These are phyloP conservation scores for Pachypeltis micranthus DNA, from an alignment of 1,140 invertebrate species.

Conservation along the genomic window DNA sequence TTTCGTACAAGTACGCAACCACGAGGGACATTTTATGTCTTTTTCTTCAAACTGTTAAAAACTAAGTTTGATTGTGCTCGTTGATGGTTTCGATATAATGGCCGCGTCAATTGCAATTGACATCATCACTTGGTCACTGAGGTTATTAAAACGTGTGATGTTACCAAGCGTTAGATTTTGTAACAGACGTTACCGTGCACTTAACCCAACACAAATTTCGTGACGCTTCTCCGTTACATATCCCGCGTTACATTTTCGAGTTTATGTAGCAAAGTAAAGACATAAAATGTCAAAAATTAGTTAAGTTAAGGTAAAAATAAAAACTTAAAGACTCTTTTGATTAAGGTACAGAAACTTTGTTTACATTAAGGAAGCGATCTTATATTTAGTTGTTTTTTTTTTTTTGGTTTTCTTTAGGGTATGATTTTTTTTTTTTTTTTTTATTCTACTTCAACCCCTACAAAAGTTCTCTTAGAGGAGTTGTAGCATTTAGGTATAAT, in stretches of 20 bases:
- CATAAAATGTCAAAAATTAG: neutral
- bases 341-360: neutral
- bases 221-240: neutral
- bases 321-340: neutral
- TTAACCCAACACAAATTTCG: neutral
- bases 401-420: neutral
- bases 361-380: neutral
- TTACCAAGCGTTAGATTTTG: neutral
- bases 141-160: neutral
- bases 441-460: neutral
- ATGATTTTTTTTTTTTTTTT: neutral
- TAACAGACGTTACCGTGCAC: too few species aligned
- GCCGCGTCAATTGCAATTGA: neutral
- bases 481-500: too few species aligned
- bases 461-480: too few species aligned
- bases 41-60: neutral
- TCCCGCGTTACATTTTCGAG: too few species aligned
- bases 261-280: neutral
- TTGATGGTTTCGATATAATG: neutral
- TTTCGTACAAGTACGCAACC: too few species aligned
- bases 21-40: neutral
- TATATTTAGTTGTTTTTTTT: neutral
- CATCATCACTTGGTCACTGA: neutral
- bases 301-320: neutral
- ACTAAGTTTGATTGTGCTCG: neutral